phyloP scores from a whole-genome alignment of 2,888 invertebrate species.

The Philereme transversata region DNA sequence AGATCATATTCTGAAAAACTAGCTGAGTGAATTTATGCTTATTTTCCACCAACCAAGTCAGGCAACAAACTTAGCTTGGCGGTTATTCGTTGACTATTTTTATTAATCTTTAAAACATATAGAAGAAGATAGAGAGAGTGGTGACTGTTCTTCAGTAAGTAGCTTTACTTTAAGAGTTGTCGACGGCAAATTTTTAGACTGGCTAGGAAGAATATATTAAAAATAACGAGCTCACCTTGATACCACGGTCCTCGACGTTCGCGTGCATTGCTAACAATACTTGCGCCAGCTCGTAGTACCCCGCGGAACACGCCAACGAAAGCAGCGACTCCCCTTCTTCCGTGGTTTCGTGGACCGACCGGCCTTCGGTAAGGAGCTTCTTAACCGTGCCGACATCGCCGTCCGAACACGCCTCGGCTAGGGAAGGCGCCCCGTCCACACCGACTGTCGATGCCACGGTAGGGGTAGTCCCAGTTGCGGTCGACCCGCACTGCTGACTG shows the following conservation, averaged over 20 bases:
- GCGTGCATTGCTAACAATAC: conserved; percentile 98
- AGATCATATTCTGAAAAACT: too few relatives aligned
- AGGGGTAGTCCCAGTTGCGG: conserved; percentile 70
- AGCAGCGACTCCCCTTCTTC: conserved; percentile 98
- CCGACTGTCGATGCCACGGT: conserved; percentile 79
- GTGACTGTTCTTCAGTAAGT: too few relatives aligned
- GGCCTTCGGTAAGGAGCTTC: conserved; percentile 95
- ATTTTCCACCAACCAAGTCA: too few relatives aligned
- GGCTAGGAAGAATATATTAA: too few relatives aligned
- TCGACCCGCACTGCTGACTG: conserved; percentile 77
- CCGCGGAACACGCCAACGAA: conserved; percentile 98
- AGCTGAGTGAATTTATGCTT: too few relatives aligned
- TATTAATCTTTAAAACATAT: too few relatives aligned
- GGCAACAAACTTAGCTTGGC: too few relatives aligned
- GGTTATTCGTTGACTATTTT: too few relatives aligned
- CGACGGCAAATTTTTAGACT: too few relatives aligned
- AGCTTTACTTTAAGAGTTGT: too few relatives aligned
- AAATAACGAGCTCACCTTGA: conserved; percentile 85
- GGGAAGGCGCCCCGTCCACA: conserved; percentile 86
- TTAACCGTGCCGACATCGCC: conserved; percentile 97
- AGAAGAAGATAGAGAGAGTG: too few relatives aligned
- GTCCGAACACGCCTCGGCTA: conserved; percentile 97
- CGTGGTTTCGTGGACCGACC: conserved; percentile 97
- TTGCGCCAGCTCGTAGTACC: conserved; percentile 98
- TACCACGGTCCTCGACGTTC: conserved; percentile 98